Base-by-base conservation (phyloP, 2,113 vertebrate species). In the Corythornis cristatus region DNA sequence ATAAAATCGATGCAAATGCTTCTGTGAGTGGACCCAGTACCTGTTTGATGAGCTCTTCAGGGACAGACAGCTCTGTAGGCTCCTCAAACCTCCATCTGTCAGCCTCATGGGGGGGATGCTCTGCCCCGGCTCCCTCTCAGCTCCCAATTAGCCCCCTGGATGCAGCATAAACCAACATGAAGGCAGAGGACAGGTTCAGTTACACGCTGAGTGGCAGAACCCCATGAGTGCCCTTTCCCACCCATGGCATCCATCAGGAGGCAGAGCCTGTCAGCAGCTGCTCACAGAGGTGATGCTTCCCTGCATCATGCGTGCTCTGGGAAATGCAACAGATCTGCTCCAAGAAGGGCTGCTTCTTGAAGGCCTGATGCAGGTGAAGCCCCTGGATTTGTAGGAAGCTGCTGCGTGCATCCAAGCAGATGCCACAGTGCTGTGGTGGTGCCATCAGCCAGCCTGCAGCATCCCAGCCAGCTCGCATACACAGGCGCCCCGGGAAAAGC, bases 301-400 rank as follows among this genome's bases (percentile, higher is more conserved):
- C 40, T 0, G 0, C 15, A 8, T 26, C 0, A 0, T 3, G 0
- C 1, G 0, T 6, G 3, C 51, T 64, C 57, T 1, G 3, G 74
- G 64, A 79, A 67, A 51, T 9, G 4, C 2, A 1, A 6, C 20
- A 50, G 48, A 48, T 68, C 23, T 65, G 50, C 42, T 35, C 13
- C 3, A 3, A 33, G 78, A 64, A 57, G 35, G 53, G 9, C 50
- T 89, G 53, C 62, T 84, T 26, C 66, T 72, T 1, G 0, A 40
- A 58, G 35, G 5, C 20, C 85, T 53, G 29, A 9, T 4, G 22
- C 35, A n/a, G n/a, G 16, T 3, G 3, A 51, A 77, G 48, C 33
- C 67, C 57, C 31, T 33, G 66, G n/a, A 83, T 73, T 35, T 72
- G 26, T 51, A 28, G 57, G 65, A 73, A 60, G 68, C 84, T 54